Evolutionary conservation across 2,888 invertebrate species (phyloP), one percentile per base, ranked within the genome.

Genomic region (Acanthosepion esculentum): DNA sequence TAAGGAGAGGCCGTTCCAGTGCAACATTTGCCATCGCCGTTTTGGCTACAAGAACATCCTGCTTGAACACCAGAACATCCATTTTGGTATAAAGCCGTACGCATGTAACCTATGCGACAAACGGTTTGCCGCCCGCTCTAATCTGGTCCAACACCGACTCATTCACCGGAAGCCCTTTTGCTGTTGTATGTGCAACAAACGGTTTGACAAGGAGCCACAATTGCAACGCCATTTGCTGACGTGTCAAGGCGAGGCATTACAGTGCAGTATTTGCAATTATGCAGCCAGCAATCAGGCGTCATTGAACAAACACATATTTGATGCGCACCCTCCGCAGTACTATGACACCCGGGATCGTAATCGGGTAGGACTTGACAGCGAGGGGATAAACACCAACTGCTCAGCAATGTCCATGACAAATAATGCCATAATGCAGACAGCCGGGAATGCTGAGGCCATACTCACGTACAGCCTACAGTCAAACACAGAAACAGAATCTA

Each of bases 41-140:
- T 97, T 97, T 94, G 97, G 97, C 53, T 97, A 97, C 95, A 97
- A 97, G 95, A 96, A 97, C 95, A 97, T 96, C 92, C 95, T 97
- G 94, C 95, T 96, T 95, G 97, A 97, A 95, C 97, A 97, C 94
- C 97, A 97, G 95, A 97, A 97, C 94, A 96, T 97, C 48, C 97
- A 97, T 95, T 97, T 96, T 95, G 97, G 97, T 29, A 96, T 96
- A 92, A 96, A 96, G 92, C 97, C 97, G 5, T 97, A 97, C 94
- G 96, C 96, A 41, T 97, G 97, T 94, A 96, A 95, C n/a, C 94
- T 96, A 95, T 97, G 97, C 95, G 96, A 96, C 95, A 97, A 96
- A 94, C 94, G 96, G 18, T 97, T 97, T 95, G 96, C 97, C 59
- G 97, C 97, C 50, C 95, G 96, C 8, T 97, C 96, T 20, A 97